Evolutionary conservation across 2,888 invertebrate genomes (phyloP).

Genomic region (Pristionchus exspectatus): DNA sequence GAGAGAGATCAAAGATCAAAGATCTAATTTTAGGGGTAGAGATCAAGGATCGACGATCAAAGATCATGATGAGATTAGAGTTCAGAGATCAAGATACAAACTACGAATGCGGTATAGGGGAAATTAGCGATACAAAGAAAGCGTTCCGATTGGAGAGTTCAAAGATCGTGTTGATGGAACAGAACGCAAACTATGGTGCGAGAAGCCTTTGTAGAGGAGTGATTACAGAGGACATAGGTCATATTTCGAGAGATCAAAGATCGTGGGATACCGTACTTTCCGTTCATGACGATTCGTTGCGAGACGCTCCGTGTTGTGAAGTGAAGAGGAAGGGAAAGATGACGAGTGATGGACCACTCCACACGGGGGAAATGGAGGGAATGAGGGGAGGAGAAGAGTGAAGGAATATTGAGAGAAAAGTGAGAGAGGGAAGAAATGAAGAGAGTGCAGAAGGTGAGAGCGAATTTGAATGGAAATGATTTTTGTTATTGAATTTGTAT

Average conservation of each 20-base stretch:
- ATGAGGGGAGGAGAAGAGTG: not conserved
- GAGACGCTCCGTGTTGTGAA: not conserved
- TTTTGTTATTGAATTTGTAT: not conserved
- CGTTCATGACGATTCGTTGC: conserved; percentile 35
- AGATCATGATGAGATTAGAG: too few relatives aligned
- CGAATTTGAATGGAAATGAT: not conserved
- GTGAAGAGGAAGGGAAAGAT: not conserved
- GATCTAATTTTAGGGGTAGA: not conserved
- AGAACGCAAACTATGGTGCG: too few relatives aligned
- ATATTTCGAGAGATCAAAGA: not conserved
- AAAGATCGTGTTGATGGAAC: too few relatives aligned
- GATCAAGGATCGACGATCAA: too few relatives aligned
- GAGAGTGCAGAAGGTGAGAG: not conserved
- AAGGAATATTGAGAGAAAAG: not conserved
- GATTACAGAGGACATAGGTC: too few relatives aligned
- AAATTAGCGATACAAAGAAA: too few relatives aligned
- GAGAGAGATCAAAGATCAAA: conserved; percentile 20
- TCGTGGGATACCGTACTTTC: not conserved
- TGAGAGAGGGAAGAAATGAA: not conserved
- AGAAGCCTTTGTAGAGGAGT: too few relatives aligned
- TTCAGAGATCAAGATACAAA: too few relatives aligned
- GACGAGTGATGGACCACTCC: not conserved
- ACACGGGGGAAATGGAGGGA: not conserved
- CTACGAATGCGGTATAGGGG: too few relatives aligned
- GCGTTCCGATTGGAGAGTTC: too few relatives aligned